Conservation (phyloP, 2,113 vertebrate species). For the Varanus komodoensis region DNA sequence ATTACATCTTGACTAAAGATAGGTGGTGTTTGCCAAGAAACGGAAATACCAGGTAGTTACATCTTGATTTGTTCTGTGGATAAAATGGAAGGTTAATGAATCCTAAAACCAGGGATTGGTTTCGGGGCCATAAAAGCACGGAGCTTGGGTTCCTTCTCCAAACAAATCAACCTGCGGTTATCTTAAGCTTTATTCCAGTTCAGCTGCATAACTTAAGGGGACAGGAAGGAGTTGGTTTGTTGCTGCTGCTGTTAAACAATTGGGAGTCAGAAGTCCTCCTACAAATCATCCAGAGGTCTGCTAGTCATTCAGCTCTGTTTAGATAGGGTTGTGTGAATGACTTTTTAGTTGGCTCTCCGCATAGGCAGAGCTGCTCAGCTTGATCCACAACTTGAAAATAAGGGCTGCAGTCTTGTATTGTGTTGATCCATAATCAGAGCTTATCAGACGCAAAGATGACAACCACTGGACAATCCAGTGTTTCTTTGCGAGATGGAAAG, state of each 20-base stretch:
- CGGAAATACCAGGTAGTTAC: neutral
- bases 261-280: neutral
- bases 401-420: neutral
- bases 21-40: neutral
- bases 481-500: neutral
- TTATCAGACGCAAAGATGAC: neutral
- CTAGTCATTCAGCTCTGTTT: neutral
- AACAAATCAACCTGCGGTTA: neutral
- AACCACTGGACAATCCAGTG: neutral
- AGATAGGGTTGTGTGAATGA: neutral
- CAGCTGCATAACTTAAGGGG: neutral
- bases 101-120: neutral
- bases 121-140: neutral
- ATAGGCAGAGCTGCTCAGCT: neutral
- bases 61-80: neutral
- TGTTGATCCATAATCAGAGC: neutral
- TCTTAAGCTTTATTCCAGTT: neutral
- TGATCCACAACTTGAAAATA: neutral
- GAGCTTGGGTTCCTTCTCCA: too few species aligned
- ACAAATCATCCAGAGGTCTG: neutral
- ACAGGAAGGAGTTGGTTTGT: neutral
- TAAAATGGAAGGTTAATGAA: neutral
- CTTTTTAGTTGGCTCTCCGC: neutral
- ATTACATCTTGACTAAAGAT: neutral
- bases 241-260: neutral